Percentiles rank a stretch among this genome's conserved stretches.
Evolutionary conservation across 1,140 invertebrate species (phyloP).

Genomic region (Hypothenemus hampei): DNA sequence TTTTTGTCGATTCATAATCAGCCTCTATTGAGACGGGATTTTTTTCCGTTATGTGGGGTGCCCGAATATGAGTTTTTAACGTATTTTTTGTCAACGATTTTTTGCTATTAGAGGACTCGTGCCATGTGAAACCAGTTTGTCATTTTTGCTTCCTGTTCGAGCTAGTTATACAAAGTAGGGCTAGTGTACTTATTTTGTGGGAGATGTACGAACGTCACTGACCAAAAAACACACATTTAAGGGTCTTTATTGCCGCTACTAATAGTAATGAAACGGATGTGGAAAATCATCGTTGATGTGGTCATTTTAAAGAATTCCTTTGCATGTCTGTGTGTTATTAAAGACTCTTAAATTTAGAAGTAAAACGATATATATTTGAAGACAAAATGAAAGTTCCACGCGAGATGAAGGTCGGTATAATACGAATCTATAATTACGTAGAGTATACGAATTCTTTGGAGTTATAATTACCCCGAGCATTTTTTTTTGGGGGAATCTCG

Average conservation of each 20-base stretch:
- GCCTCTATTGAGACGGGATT: slow-evolving; percentile 19
- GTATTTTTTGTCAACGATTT: slow-evolving; percentile 32
- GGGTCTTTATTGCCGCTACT: too few species aligned
- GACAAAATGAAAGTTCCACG: slow-evolving; percentile 5
- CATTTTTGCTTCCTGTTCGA: too few species aligned
- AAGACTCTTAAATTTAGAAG: slow-evolving; percentile 15
- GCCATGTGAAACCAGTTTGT: too few species aligned
- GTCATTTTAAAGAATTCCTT: slow-evolving; percentile 22
- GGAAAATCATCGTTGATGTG: slow-evolving; percentile 17
- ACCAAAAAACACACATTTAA: not conserved
- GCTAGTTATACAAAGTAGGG: too few species aligned
- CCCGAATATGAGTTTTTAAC: slow-evolving; percentile 27
- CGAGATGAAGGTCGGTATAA: slow-evolving; percentile 19
- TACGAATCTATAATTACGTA: slow-evolving; percentile 21
- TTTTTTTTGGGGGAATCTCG: too few species aligned
- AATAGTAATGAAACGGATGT: slow-evolving; percentile 24
- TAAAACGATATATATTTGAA: slow-evolving; percentile 15
- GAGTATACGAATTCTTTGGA: slow-evolving; percentile 8
- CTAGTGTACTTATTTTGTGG: too few species aligned
- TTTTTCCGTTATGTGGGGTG: slow-evolving; percentile 31
- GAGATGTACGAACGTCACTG: too few species aligned
- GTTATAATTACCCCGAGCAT: slow-evolving; percentile 3
- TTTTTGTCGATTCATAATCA: slow-evolving; percentile 28
- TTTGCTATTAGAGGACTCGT: slow-evolving; percentile 19
- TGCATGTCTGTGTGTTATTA: slow-evolving; percentile 23